A percentile compares a stretch with the other conserved stretches of the same genome.
Evolutionary conservation across 2,797 vertebrate species (phyloP).

Genomic region (Acanthurus tractus): DNA sequence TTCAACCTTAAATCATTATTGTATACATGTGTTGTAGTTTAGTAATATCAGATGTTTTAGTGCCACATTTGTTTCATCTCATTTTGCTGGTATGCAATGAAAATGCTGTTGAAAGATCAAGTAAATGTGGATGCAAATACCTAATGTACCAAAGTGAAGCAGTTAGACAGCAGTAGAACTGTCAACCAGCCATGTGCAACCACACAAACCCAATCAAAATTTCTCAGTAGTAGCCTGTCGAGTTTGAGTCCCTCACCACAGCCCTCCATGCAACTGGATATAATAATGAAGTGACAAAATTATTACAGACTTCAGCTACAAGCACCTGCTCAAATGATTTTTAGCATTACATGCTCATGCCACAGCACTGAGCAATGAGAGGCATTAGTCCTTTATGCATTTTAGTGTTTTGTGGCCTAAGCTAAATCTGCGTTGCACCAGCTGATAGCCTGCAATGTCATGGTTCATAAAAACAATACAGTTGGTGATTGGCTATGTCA

Average conservation of each 20-base stretch:
- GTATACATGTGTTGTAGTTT: neutral
- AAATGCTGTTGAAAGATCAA: neutral
- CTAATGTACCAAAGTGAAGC: neutral
- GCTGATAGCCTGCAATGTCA: constrained; percentile 6
- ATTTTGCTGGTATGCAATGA: neutral
- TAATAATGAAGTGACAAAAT: neutral
- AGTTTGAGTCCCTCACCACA: neutral
- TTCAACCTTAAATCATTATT: neutral
- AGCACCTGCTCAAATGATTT: constrained; percentile 18
- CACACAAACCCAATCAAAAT: neutral
- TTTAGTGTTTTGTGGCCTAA: constrained; percentile 4
- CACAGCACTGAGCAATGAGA: neutral
- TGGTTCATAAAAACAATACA: constrained; percentile 14
- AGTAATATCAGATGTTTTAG: neutral
- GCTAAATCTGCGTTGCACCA: constrained; percentile 1
- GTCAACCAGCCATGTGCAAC: neutral
- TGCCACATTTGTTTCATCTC: neutral
- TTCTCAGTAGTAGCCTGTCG: neutral
- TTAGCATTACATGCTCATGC: constrained; percentile 1
- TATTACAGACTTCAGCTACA: constrained; percentile 9
- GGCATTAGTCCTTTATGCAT: neutral
- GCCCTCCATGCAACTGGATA: neutral
- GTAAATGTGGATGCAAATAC: constrained; percentile 4
- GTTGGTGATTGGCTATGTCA: constrained; percentile 26
- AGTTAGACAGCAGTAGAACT: neutral